phyloP scores from a whole-genome alignment of 2,113 vertebrate genomes.

The Paracanthobrama guichenoti region DNA sequence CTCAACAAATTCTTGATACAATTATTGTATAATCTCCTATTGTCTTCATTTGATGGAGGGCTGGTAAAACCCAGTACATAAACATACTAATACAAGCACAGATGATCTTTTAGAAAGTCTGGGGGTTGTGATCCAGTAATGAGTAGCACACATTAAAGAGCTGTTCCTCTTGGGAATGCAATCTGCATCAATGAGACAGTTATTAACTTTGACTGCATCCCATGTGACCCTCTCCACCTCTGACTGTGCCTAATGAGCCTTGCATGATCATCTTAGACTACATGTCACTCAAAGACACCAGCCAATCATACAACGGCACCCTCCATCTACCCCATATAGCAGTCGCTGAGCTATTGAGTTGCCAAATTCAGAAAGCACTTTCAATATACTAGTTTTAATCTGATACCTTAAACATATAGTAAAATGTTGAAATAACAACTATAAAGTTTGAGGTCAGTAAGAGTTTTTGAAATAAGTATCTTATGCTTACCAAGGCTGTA shows the following conservation, averaged over 20 bases:
- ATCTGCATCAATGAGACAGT: constrained; percentile 64
- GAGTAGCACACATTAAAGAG: constrained; percentile 70
- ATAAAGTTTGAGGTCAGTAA: too few relatives aligned
- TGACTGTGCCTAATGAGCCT: constrained; percentile 63
- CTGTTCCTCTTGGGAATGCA: constrained; percentile 63
- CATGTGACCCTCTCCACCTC: constrained; percentile 65
- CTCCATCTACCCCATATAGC: not conserved
- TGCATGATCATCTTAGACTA: constrained; percentile 63
- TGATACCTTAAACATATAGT: too few relatives aligned
- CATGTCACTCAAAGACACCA: constrained; percentile 59
- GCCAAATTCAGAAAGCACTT: too few relatives aligned
- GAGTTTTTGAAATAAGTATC: too few relatives aligned
- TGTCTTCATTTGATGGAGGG: constrained; percentile 50
- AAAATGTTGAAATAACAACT: too few relatives aligned
- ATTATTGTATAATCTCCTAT: constrained; percentile 61
- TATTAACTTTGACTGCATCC: constrained; percentile 59
- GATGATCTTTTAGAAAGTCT: constrained; percentile 61
- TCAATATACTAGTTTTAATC: too few relatives aligned
- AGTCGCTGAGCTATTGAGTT: too few relatives aligned
- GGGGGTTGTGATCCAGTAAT: constrained; percentile 66
- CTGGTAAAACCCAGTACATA: constrained; percentile 57
- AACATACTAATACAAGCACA: constrained; percentile 53
- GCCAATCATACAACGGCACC: constrained; percentile 53
- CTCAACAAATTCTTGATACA: constrained; percentile 50
- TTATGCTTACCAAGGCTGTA: too few relatives aligned